These are phyloP conservation scores for Cynaeus angustus DNA, from an alignment of 2,888 invertebrate genomes.

Conservation along the genomic window DNA sequence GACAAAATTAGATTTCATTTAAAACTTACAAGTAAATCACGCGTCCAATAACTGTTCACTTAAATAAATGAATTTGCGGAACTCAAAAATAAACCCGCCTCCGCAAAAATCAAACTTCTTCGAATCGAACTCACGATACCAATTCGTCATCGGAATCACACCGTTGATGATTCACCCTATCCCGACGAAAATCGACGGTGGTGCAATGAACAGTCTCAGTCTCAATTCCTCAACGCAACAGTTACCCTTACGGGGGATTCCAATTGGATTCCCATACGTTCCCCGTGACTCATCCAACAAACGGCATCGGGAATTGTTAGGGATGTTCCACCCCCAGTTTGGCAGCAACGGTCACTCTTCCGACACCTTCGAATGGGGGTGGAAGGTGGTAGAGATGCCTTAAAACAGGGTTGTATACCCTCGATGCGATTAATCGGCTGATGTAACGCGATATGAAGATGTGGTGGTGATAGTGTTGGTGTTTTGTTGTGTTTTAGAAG, in stretches of 20 bases:
- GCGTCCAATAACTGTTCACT: too few relatives aligned
- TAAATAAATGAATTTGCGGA: too few relatives aligned
- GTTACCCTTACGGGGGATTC: constrained; percentile 62
- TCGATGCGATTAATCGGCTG: constrained; percentile 58
- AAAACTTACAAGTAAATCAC: too few relatives aligned
- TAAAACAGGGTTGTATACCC: neutral
- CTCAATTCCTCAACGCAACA: constrained; percentile 52
- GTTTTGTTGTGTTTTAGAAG: constrained; percentile 34
- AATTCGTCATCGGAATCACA: too few relatives aligned
- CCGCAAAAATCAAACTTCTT: too few relatives aligned
- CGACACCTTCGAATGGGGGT: constrained; percentile 16
- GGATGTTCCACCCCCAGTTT: constrained; percentile 55
- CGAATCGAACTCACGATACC: too few relatives aligned
- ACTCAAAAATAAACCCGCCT: too few relatives aligned
- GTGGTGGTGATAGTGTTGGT: constrained; percentile 20
- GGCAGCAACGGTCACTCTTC: constrained; percentile 46
- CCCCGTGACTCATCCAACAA: constrained; percentile 68
- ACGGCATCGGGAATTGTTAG: constrained; percentile 67
- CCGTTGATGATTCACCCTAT: constrained; percentile 25
- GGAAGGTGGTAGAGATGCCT: neutral
- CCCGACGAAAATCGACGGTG: constrained; percentile 23
- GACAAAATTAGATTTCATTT: too few relatives aligned
- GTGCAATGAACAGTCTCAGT: constrained; percentile 40
- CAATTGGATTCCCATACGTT: constrained; percentile 67
- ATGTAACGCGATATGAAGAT: constrained; percentile 53